A percentile compares a stretch with the other conserved stretches of the same genome.
These are phyloP conservation scores for Melanotaenia pygmaea DNA, from an alignment of 2,797 vertebrate species.

Conservation along the genomic window DNA sequence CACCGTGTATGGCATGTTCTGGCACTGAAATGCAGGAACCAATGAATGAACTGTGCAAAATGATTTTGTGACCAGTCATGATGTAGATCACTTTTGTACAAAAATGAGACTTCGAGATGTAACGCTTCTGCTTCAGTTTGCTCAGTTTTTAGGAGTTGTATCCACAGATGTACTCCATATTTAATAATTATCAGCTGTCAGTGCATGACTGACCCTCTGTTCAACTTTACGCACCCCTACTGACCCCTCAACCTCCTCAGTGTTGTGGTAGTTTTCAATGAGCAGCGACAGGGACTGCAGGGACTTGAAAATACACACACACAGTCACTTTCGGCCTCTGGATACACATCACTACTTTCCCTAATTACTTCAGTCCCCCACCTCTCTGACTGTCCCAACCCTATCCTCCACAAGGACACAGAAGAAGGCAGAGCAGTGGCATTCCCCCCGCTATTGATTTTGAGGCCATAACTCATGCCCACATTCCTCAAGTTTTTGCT, in stretches of 20 bases:
- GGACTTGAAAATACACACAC: conserved; percentile 47
- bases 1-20: neutral
- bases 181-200: conserved; percentile 1
- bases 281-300: conserved; percentile 63
- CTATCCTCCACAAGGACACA: conserved; percentile 24
- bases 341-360: conserved; percentile 62
- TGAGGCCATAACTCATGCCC: conserved; percentile 2
- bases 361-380: conserved; percentile 59
- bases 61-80: neutral
- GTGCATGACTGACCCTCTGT: conserved; percentile 18
- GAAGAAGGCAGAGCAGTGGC: neutral
- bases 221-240: conserved; percentile 25
- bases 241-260: conserved; percentile 42
- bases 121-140: neutral
- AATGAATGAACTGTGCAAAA: neutral
- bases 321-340: conserved; percentile 39
- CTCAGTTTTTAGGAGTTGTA: neutral
- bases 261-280: conserved; percentile 57
- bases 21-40: neutral
- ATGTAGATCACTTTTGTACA: neutral
- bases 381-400: conserved; percentile 4
- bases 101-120: neutral
- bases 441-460: conserved; percentile 34
- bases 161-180: neutral
- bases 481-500: conserved; percentile 47